phyloP scores from a whole-genome alignment of 2,797 vertebrate species.

The Pagetopsis macropterus region DNA sequence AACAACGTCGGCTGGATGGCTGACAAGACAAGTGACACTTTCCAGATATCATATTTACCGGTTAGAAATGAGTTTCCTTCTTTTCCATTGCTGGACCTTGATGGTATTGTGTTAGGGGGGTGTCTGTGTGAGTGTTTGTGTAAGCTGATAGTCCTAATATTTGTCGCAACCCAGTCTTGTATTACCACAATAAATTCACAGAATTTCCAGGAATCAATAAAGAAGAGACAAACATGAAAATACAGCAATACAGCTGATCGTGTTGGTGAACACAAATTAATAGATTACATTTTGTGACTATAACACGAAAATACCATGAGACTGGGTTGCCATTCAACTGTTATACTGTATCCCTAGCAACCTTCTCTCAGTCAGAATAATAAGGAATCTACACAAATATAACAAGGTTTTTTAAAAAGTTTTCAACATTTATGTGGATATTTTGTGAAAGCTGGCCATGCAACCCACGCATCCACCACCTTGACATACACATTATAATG shows the following conservation, averaged over 20 bases:
- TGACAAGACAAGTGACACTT: slow-evolving; percentile 56
- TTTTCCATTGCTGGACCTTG: slow-evolving; percentile 17
- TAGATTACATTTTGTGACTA: no score
- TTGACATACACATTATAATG: no score
- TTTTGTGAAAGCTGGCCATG: no score
- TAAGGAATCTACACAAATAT: no score
- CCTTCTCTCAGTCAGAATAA: no score
- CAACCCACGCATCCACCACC: no score
- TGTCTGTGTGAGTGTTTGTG: slow-evolving; percentile 9
- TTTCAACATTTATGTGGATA: no score
- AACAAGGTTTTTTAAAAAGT: no score
- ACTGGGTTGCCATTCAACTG: no score
- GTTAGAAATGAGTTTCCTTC: slow-evolving; percentile 49
- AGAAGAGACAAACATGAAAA: neutral
- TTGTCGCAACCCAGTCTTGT: slow-evolving; percentile 3
- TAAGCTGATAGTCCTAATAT: neutral
- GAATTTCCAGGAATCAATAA: neutral
- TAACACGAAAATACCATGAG: no score
- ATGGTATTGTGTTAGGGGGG: slow-evolving; percentile 11
- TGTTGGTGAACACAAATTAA: no score
- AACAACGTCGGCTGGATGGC: slow-evolving; percentile 43
- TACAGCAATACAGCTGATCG: neutral
- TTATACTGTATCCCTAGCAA: no score
- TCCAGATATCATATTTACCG: slow-evolving; percentile 63
- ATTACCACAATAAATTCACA: neutral